Base-by-base conservation (phyloP, 2,113 vertebrate genomes). In the Anguilla japonica region DNA sequence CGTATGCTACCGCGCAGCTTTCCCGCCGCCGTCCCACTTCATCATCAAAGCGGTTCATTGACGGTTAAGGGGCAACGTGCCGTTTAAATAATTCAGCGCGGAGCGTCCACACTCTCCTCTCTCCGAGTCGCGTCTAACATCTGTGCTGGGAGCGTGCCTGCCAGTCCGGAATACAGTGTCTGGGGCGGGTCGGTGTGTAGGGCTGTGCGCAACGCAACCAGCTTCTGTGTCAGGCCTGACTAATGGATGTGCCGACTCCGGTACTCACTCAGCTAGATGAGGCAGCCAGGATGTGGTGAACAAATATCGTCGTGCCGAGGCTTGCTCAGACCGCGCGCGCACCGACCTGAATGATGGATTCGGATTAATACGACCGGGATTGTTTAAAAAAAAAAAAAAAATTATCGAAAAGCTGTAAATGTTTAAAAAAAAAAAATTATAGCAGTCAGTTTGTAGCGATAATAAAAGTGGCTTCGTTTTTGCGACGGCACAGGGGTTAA, bases 41-140 rank as follows among this genome's bases (percentile, higher is more conserved):
- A 80, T 80, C 50, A 16, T 29, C 26, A 8, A 8, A 34, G 50
- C 91, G 93, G 94, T 93, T 93, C 93, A 95, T 94, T 95, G 95
- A 92, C 93, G 87, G 78, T 82, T 88, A 53, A 53, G 90, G 91
- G 92, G 93, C 88, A 92, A 95, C 91, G 92, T 93, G 94, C 94
- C 93, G 92, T 93, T 92, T 96, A 94, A 95, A 95, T 96, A 95
- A 95, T 95, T 94, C 92, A 95, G 93, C 94, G 95, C 95, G 93
- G 93, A 95, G 93, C 93, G 92, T 94, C 94, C 92, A 91, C 89
- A 87, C 87, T 91, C 91, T 91, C 89, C 89, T 91, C 87, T 91
- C 87, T 87, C 88, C 78, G 84, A 88, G 87, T 90, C 91, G 82
- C 22, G 89, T 87, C 89, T 83, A 92, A 91, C 92, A 93, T 93